Evolutionary conservation across 30 jellyfish, hydroid and myxozoan genomes (phyloP), one percentile per base, ranked within the genome.

Genomic region (Pelagia noctiluca): DNA sequence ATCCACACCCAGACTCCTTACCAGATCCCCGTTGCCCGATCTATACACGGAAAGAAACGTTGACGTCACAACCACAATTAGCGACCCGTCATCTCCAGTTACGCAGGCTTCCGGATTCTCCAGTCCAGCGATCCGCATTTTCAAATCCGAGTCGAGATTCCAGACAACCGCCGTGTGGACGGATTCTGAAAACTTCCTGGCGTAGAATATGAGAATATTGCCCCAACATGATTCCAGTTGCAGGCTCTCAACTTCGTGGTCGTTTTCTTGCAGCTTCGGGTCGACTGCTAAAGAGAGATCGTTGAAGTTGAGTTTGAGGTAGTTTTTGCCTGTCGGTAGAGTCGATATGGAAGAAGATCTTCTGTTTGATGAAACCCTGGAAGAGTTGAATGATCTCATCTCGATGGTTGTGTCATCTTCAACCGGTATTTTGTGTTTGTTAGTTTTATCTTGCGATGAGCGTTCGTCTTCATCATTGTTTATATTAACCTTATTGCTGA

Each of bases 71-170:
- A 82, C 60, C 8, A 69, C 92, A 23, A 82, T 30, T 21, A 66
- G 73, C 22, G 33, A 35, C 13, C 38, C 38, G 25, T 61, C 65
- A 2, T 35, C 71, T 1, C 70, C 65, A 10, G 62, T 33, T 18
- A 82, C 29, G 23, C 84, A 71, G 21, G 92, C 92, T 16, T 69
- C 92, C 0, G 92, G 92, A 47, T 82, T 82, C 0, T 68, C 80
- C 57, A 82, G 76, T 48, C 71, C 92, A 66, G 78, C 35, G 4
- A 82, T 48, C 71, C 92, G 85, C 48, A 82, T 57, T 38, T 60
- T 82, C 50, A 82, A 75, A 35, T 82, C 92, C 0, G 92, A 25
- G 50, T 50, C 35, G n/a, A 82, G 71, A 50, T 82, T 52, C 92
- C 92, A 82, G 11, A 75, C 80, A 8, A 82, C 65, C n/a, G 74